Evolutionary conservation across 2,797 vertebrate genomes (phyloP).

Genomic region (Tapera naevia): DNA sequence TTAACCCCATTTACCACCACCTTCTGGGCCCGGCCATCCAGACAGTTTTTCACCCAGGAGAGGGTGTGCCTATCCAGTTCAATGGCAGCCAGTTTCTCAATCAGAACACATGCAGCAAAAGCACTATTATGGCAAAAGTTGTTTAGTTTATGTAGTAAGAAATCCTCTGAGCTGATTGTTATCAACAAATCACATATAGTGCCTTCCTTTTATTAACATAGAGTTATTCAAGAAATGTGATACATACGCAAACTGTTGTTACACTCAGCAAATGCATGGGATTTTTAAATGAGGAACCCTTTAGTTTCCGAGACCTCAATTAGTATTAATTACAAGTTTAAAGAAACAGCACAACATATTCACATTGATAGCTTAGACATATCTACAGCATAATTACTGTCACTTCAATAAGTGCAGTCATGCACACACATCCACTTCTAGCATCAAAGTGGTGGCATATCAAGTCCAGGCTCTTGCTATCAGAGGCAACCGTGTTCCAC

Average conservation of each 20-base stretch:
- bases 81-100: no score
- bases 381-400: slow-evolving; percentile 48
- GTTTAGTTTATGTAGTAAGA: background rate
- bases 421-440: background rate
- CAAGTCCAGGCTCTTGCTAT: background rate
- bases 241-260: background rate
- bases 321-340: slow-evolving; percentile 62
- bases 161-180: background rate
- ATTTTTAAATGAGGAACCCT: background rate
- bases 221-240: background rate
- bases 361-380: slow-evolving; percentile 35
- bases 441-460: background rate
- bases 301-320: slow-evolving; percentile 6
- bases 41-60: no score
- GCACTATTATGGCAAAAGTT: background rate
- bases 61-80: no score
- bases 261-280: background rate
- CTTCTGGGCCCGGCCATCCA: no score
- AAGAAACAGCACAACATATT: slow-evolving; percentile 43
- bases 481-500: background rate
- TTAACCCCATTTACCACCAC: no score
- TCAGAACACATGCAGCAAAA: background rate
- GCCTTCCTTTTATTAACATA: background rate
- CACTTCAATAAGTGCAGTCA: slow-evolving; percentile 33
- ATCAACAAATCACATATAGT: background rate